Evolutionary conservation across 2,888 invertebrate genomes (phyloP), one percentile per base, ranked within the genome.

Genomic region (Rhagium mordax): DNA sequence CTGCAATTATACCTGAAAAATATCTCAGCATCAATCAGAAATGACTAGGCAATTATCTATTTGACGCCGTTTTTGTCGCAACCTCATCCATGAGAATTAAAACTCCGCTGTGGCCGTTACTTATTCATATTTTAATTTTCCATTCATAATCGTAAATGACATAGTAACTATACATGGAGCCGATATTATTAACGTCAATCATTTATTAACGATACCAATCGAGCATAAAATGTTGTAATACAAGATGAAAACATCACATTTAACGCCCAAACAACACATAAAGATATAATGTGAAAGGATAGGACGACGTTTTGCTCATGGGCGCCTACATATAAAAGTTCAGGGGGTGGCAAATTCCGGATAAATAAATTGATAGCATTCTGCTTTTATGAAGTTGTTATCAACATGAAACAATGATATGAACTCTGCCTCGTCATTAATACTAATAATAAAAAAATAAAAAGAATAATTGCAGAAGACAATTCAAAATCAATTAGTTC

Each of bases 141-240:
- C 70, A 53, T 70, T 61, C 61, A 70, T 53, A 61, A 70, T 70
- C 70, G 70, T 70, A 70, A 70, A 70, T 61, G 61, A 60, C 55
- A 33, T 20, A 16, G 61, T n/a, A 13, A 70, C 48, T 29, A 60
- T 48, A 21, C 48, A 18, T 20, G 57, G 67, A 57, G 49, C 29
- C 57, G 68, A 48, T 27, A 51, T 51, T 70, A 70, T 70, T 70
- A 61, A 48, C 70, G 61, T 70, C 70, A 61, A 70, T 69, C 68
- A 69, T 18, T 49, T 70, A 70, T 70, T 70, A 70, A 70, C 70
- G 61, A 61, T 51, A 21, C 27, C 70, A 51, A 70, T 70, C 61
- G 60, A 33, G 18, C 57, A 21, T 67, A 57, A 57, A 33, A 61
- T 49, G 70, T 51, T 59, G 70, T 70, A 51, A 29, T 61, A 70